These are phyloP conservation scores for Conger conger DNA, from an alignment of 2,113 vertebrate species.

Conservation along the genomic window DNA sequence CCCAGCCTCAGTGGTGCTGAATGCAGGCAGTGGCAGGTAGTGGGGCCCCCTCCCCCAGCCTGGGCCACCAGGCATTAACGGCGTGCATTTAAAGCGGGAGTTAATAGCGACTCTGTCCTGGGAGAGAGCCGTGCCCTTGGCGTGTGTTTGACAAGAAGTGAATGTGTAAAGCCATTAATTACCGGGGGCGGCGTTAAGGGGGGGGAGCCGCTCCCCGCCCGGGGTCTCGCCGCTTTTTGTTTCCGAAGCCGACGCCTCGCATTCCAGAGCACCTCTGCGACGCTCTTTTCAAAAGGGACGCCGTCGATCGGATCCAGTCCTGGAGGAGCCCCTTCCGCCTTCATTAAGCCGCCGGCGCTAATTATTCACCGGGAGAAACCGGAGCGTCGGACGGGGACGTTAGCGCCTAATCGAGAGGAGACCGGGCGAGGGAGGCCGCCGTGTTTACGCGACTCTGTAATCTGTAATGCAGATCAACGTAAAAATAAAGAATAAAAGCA, in stretches of 20 bases:
- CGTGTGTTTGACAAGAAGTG: constrained; percentile 62
- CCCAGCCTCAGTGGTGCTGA: too few species aligned
- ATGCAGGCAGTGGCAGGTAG: too few species aligned
- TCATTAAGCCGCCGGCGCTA: constrained; percentile 27
- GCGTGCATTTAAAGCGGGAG: constrained; percentile 33
- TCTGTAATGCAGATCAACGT: not conserved
- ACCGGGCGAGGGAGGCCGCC: constrained; percentile 29
- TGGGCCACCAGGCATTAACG: constrained; percentile 11
- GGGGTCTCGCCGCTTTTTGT: constrained; percentile 3
- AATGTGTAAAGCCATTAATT: constrained; percentile 62
- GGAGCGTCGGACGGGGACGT: constrained; percentile 37
- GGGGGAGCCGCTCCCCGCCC: constrained; percentile 17
- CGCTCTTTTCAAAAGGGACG: constrained; percentile 34
- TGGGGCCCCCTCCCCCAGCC: not conserved
- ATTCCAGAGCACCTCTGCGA: too few species aligned
- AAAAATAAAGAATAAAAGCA: not conserved
- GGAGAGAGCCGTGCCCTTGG: constrained; percentile 54
- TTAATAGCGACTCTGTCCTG: constrained; percentile 54
- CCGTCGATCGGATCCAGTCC: constrained; percentile 34
- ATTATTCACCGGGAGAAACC: constrained; percentile 38
- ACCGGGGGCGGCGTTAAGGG: constrained; percentile 29
- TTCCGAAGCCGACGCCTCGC: not conserved
- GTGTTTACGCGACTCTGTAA: constrained; percentile 15
- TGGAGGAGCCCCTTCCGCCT: constrained; percentile 29
- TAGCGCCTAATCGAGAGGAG: constrained; percentile 43